phyloP scores from a whole-genome alignment of 2,113 vertebrate genomes.

The Myxocyprinus asiaticus region DNA sequence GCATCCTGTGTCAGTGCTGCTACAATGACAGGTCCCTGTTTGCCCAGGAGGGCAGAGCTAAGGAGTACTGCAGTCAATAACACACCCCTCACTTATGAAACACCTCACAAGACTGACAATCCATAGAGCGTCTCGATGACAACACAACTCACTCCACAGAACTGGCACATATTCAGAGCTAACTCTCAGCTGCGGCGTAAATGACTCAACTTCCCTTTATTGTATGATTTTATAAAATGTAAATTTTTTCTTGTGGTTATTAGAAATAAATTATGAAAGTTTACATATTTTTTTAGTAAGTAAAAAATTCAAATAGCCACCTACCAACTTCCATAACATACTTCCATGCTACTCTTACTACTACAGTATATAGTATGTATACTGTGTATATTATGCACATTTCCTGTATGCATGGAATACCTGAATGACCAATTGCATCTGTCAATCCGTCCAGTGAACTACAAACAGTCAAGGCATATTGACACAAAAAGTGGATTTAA shows the following conservation, averaged over 20 bases:
- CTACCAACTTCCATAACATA: too few relatives aligned
- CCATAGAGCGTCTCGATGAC: constrained; percentile 61
- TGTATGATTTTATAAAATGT: neutral
- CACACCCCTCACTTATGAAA: constrained; percentile 47
- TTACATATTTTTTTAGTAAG: too few relatives aligned
- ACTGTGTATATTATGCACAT: too few relatives aligned
- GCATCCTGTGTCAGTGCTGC: neutral
- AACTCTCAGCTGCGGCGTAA: neutral
- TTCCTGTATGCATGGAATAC: too few relatives aligned
- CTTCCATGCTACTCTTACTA: too few relatives aligned
- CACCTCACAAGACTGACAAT: constrained; percentile 45
- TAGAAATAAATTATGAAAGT: too few relatives aligned
- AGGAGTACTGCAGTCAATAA: constrained; percentile 46
- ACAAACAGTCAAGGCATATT: too few relatives aligned
- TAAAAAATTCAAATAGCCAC: too few relatives aligned
- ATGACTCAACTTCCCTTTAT: neutral
- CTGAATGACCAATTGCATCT: too few relatives aligned
- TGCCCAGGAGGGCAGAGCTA: neutral
- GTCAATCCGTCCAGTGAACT: too few relatives aligned
- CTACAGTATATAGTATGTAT: too few relatives aligned
- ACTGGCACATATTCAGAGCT: neutral
- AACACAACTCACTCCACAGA: constrained; percentile 42
- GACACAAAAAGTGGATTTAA: too few relatives aligned
- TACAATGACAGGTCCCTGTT: neutral
- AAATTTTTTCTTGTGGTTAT: neutral